phyloP scores from a whole-genome alignment of 2,888 invertebrate genomes.

The Metallyticus violacea region DNA sequence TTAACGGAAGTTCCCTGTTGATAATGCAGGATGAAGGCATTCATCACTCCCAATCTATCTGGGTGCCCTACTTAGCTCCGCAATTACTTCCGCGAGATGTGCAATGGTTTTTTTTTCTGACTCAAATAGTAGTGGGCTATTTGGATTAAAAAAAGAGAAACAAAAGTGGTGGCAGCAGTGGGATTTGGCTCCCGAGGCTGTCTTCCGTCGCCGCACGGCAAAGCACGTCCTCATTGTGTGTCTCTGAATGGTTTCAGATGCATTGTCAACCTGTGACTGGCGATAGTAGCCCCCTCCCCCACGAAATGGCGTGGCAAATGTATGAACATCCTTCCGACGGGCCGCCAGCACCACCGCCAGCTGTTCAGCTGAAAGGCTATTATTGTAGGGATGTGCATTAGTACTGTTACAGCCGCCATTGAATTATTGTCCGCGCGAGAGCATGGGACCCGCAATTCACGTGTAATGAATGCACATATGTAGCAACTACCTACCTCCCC shows the following conservation, averaged over 20 bases:
- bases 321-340: slow-evolving; percentile 12
- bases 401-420: slow-evolving; percentile 5
- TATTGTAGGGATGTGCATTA: slow-evolving; percentile 4
- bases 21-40: background rate
- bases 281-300: background rate
- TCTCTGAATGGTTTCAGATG: background rate
- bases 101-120: background rate
- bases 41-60: background rate
- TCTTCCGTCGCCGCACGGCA: background rate
- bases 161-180: background rate
- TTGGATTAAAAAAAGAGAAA: background rate
- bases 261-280: no score
- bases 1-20: background rate
- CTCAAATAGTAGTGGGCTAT: background rate
- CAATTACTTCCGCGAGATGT: background rate
- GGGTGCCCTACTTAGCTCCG: background rate
- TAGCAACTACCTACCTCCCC: background rate
- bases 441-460: background rate
- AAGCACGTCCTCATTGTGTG: background rate
- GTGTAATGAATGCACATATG: slow-evolving; percentile 8
- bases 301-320: slow-evolving; percentile 8
- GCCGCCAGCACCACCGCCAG: background rate
- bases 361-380: slow-evolving; percentile 12
- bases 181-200: background rate
- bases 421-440: background rate